phyloP scores from a whole-genome alignment of 2,888 invertebrate genomes.

The Lathronympha strigana region DNA sequence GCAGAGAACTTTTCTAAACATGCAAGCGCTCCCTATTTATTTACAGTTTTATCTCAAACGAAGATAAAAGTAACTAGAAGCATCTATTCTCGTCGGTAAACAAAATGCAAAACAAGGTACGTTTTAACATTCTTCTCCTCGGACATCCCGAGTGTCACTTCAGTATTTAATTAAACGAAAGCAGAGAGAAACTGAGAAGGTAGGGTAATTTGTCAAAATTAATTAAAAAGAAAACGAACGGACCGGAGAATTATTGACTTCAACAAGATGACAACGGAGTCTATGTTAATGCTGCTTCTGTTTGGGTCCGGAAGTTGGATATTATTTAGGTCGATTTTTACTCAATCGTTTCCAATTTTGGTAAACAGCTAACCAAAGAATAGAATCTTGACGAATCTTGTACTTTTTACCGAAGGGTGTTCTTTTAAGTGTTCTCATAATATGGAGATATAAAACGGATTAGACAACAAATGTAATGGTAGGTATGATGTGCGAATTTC shows the following conservation, averaged over 20 bases:
- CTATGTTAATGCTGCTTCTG: constrained; percentile 25
- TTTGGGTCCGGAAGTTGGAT: constrained; percentile 10
- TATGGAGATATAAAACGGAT: no score
- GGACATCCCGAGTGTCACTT: constrained; percentile 78
- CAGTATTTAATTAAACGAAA: constrained; percentile 82
- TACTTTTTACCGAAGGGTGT: not conserved
- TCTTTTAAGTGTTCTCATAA: no score
- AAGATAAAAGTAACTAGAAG: constrained; percentile 32
- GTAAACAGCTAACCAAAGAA: not conserved
- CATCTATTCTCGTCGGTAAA: constrained; percentile 55
- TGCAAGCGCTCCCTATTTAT: constrained; percentile 10
- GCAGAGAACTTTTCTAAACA: not conserved
- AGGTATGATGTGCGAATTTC: no score
- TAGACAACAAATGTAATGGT: no score
- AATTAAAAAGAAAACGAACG: constrained; percentile 81
- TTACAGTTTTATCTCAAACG: constrained; percentile 35
- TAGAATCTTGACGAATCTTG: not conserved
- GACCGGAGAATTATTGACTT: constrained; percentile 70
- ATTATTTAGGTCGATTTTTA: constrained; percentile 7
- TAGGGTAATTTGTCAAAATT: constrained; percentile 83
- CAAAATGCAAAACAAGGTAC: constrained; percentile 61
- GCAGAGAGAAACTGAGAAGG: constrained; percentile 78
- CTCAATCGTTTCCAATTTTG: constrained; percentile 1
- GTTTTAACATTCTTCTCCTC: constrained; percentile 53
- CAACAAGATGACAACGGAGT: constrained; percentile 63